Evolutionary conservation across 1,140 invertebrate genomes (phyloP).

Genomic region (Cataglyphis hispanica): DNA sequence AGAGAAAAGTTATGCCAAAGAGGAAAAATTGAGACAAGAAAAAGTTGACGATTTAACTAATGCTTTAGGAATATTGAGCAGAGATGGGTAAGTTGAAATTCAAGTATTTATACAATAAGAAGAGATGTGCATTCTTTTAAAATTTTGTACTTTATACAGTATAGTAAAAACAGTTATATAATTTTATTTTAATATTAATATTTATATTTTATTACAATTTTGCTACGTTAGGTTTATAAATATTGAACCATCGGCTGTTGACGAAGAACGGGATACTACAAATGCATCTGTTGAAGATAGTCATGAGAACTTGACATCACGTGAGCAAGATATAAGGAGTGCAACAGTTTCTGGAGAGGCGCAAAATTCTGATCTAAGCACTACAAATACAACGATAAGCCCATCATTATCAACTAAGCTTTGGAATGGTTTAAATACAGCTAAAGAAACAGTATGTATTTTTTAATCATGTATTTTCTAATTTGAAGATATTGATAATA

Average conservation of each 20-base stretch:
- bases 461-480: not conserved
- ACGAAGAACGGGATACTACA: conserved; percentile 83
- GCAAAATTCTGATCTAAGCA: conserved; percentile 79
- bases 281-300: conserved; percentile 81
- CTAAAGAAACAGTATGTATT: conserved; percentile 56
- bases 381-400: conserved; percentile 79
- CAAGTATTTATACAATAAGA: conserved; percentile 29
- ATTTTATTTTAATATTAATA: not conserved
- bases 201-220: not conserved
- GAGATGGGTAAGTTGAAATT: conserved; percentile 88
- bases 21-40: conserved; percentile 90
- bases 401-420: conserved; percentile 80
- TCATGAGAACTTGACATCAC: conserved; percentile 78
- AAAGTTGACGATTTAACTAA: conserved; percentile 89
- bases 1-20: conserved; percentile 93
- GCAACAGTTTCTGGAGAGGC: conserved; percentile 66
- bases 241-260: conserved; percentile 90
- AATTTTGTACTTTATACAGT: no score
- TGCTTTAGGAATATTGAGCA: conserved; percentile 89
- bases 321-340: conserved; percentile 74
- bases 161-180: not conserved
- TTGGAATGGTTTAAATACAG: conserved; percentile 77
- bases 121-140: not conserved
- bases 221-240: conserved; percentile 88
- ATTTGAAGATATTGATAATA: conserved; percentile 11